These are phyloP conservation scores for Drosophila neonasuta DNA, from an alignment of 2,888 invertebrate species.

Conservation along the genomic window DNA sequence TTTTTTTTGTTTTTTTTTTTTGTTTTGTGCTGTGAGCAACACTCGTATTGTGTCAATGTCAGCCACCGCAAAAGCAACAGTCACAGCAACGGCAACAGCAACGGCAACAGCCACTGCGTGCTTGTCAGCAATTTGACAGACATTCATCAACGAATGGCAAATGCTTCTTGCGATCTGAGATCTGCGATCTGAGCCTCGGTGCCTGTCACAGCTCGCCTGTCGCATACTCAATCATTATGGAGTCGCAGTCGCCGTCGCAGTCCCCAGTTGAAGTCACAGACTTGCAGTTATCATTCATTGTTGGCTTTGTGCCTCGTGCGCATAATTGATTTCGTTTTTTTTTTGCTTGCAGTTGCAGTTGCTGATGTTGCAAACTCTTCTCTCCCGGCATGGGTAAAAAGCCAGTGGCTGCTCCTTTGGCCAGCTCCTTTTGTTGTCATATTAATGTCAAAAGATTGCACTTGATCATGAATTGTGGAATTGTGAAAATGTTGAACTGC, in stretches of 20 bases:
- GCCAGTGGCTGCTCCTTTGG: conserved; percentile 21
- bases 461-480: conserved; percentile 75
- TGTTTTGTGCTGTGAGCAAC: not conserved
- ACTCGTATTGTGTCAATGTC: conserved; percentile 72
- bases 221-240: conserved; percentile 70
- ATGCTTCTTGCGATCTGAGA: conserved; percentile 20
- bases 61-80: conserved; percentile 34
- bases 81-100: conserved; percentile 40
- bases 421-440: conserved; percentile 69
- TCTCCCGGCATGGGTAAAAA: too few species aligned
- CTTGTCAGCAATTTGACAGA: conserved; percentile 78
- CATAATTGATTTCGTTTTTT: conserved; percentile 60
- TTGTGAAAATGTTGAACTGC: conserved; percentile 53
- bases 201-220: conserved; percentile 58
- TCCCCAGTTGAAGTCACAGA: conserved; percentile 12
- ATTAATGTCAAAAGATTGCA: conserved; percentile 78
- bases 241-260: conserved; percentile 27
- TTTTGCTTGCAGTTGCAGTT: not conserved
- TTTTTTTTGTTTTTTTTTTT: too few species aligned
- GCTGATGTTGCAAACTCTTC: not conserved
- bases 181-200: not conserved
- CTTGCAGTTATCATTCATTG: conserved; percentile 60
- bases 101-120: conserved; percentile 51
- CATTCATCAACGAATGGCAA: conserved; percentile 67
- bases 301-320: conserved; percentile 65